Percentiles rank a stretch among this genome's conserved stretches.
phyloP scores from a whole-genome alignment of 2,113 vertebrate species.

The Micromys minutus region DNA sequence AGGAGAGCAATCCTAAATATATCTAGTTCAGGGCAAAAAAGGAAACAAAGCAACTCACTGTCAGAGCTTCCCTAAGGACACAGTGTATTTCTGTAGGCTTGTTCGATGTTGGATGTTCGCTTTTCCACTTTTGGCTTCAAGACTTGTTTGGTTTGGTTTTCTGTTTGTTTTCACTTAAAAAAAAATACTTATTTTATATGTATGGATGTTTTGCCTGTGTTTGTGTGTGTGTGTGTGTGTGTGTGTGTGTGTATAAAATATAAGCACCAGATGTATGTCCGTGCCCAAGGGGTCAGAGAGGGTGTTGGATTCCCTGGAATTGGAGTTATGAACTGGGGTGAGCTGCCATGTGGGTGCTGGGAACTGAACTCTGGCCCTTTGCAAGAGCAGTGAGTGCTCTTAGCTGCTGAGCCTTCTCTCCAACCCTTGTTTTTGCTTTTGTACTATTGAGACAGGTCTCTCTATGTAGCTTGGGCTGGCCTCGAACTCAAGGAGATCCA shows the following conservation, averaged over 20 bases:
- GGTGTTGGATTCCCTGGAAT: not conserved
- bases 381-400: not conserved
- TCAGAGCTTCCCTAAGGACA: not conserved
- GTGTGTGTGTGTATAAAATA: too few relatives aligned
- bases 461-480: not conserved
- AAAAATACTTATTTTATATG: not conserved
- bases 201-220: not conserved
- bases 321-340: not conserved
- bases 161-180: too few relatives aligned
- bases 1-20: not conserved
- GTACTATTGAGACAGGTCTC: not conserved
- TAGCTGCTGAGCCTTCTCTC: not conserved
- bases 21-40: not conserved
- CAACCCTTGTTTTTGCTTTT: not conserved
- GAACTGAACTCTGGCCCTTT: not conserved
- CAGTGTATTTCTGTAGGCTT: conserved; percentile 31
- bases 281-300: not conserved
- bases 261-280: not conserved
- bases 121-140: conserved; percentile 43
- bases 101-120: too few relatives aligned
- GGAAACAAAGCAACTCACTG: not conserved
- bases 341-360: not conserved
- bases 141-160: too few relatives aligned
- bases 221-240: not conserved
- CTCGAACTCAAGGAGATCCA: not conserved